Conservation (phyloP, 1,140 invertebrate species). For the Platorchestia sp. region DNA sequence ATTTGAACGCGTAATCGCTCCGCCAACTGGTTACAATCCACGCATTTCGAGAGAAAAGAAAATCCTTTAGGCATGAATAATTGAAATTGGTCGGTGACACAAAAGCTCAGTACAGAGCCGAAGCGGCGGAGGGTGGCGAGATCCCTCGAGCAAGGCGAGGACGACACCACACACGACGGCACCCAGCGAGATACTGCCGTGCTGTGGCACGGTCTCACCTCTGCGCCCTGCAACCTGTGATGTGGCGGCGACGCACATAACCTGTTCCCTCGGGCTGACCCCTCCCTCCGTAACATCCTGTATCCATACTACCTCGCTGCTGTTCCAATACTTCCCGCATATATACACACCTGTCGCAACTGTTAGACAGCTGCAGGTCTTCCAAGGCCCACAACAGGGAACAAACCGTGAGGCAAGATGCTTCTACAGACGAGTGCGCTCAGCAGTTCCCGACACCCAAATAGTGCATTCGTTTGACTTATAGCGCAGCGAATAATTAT, state of each 20-base stretch:
- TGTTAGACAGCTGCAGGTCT: not conserved
- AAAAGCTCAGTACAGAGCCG: not conserved
- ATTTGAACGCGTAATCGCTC: not conserved
- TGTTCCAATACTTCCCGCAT: not conserved
- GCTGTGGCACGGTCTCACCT: constrained; percentile 10
- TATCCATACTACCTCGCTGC: not conserved
- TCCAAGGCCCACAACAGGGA: not conserved
- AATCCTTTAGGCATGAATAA: not conserved
- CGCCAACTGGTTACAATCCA: not conserved
- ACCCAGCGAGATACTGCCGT: not conserved
- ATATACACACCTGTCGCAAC: constrained; percentile 23
- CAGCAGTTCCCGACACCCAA: no score
- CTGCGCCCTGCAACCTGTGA: constrained; percentile 47
- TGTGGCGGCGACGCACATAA: constrained; percentile 46
- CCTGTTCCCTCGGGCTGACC: constrained; percentile 50
- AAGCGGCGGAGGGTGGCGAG: not conserved
- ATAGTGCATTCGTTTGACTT: no score
- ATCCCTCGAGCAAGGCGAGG: not conserved
- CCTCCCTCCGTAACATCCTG: constrained; percentile 40
- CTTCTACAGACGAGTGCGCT: not conserved
- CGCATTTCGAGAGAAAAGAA: not conserved
- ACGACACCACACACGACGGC: not conserved
- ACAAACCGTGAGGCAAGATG: not conserved
- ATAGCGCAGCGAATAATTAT: no score
- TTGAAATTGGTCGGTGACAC: not conserved